Evolutionary conservation across 2,113 vertebrate species (phyloP).

Genomic region (Anthoscopus minutus): DNA sequence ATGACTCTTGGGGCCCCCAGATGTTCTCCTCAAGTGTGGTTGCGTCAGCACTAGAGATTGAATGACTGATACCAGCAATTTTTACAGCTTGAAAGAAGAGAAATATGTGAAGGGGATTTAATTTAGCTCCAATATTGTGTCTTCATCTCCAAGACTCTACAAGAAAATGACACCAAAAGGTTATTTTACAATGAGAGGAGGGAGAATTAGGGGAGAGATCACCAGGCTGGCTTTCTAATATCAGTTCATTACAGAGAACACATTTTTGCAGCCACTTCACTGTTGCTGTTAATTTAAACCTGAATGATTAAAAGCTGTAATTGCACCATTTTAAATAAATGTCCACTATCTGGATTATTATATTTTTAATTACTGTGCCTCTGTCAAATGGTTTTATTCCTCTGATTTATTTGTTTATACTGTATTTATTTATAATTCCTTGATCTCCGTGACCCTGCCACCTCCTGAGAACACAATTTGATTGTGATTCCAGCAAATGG

Average conservation of each 20-base stretch:
- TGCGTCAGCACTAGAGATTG: constrained; percentile 52
- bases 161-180: constrained; percentile 52
- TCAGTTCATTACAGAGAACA: constrained; percentile 11
- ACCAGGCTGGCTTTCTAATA: constrained; percentile 45
- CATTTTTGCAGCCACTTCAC: background rate
- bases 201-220: constrained; percentile 34
- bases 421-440: constrained; percentile 45
- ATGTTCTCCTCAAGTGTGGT: constrained; percentile 59
- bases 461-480: background rate
- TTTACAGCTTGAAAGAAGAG: constrained; percentile 58
- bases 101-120: constrained; percentile 60
- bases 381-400: constrained; percentile 44
- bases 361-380: constrained; percentile 63
- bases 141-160: constrained; percentile 50
- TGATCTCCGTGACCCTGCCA: constrained; percentile 35
- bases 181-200: constrained; percentile 31
- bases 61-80: constrained; percentile 64
- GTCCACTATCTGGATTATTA: constrained; percentile 50
- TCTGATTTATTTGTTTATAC: constrained; percentile 63
- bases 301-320: constrained; percentile 58
- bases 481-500: constrained; percentile 28
- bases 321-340: constrained; percentile 60
- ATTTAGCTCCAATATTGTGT: constrained; percentile 57
- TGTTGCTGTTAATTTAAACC: constrained; percentile 50
- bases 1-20: constrained; percentile 57